phyloP scores from a whole-genome alignment of 2,113 vertebrate species.

The Callaeas wilsoni region DNA sequence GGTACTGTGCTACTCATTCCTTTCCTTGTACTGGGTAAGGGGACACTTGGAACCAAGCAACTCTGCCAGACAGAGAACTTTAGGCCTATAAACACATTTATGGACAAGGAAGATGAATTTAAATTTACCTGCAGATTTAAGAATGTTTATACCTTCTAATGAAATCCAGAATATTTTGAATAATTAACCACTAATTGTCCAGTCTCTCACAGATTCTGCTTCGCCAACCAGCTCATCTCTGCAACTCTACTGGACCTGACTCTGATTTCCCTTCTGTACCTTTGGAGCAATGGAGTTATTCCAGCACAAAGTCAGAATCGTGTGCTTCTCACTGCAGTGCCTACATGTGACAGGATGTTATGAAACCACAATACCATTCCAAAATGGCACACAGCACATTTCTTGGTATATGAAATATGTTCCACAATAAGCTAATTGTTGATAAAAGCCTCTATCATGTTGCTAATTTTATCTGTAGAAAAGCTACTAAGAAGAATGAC shows the following conservation, averaged over 20 bases:
- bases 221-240: background rate
- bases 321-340: background rate
- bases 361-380: slow-evolving; percentile 8
- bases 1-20: background rate
- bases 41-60: background rate
- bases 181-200: background rate
- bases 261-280: background rate
- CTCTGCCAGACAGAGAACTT: background rate
- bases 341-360: background rate
- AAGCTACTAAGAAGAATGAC: background rate
- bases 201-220: background rate
- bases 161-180: background rate
- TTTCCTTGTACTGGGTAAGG: background rate
- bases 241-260: background rate
- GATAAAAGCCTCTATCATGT: slow-evolving; percentile 27
- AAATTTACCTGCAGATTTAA: background rate
- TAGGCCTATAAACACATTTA: background rate
- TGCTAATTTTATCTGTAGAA: background rate
- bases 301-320: background rate
- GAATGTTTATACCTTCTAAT: background rate
- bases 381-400: background rate
- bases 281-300: background rate
- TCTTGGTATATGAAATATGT: background rate
- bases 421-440: background rate
- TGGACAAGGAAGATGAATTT: background rate